phyloP scores from a whole-genome alignment of 2,797 vertebrate genomes.

The Epinephelus coioides region DNA sequence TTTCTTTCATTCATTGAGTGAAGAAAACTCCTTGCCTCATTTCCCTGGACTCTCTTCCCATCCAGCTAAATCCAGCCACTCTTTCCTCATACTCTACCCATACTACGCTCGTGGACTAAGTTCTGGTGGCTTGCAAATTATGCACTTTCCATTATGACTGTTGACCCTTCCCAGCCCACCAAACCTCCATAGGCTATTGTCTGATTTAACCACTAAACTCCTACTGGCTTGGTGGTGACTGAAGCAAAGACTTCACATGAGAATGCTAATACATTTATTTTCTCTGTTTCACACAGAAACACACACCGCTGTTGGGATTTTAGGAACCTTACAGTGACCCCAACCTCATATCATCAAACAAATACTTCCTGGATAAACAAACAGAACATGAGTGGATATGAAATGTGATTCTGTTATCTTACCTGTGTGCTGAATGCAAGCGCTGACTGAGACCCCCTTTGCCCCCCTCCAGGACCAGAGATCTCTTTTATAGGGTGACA shows the following conservation, averaged over 20 bases:
- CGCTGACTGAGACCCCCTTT: constrained; percentile 8
- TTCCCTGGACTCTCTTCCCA: background rate
- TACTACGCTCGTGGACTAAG: background rate
- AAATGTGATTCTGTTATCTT: constrained; percentile 32
- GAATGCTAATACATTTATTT: background rate
- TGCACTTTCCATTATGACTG: background rate
- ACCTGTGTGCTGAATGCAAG: constrained; percentile 44
- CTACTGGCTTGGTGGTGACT: background rate
- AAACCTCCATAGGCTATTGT: constrained; percentile 14
- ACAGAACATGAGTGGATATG: background rate
- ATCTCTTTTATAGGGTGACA: constrained; percentile 48
- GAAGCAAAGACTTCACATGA: background rate
- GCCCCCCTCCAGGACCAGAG: background rate
- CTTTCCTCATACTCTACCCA: background rate
- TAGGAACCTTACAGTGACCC: constrained; percentile 1
- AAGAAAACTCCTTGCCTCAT: background rate
- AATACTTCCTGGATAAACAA: background rate
- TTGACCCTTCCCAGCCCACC: background rate
- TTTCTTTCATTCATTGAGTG: background rate
- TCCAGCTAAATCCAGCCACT: background rate
- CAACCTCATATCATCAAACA: background rate
- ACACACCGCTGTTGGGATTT: background rate
- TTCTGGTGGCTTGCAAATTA: background rate
- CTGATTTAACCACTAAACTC: background rate
- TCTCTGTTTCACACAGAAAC: background rate